Evolutionary conservation across 2,113 vertebrate species (phyloP).

Genomic region (Xiphorhynchus elegans): DNA sequence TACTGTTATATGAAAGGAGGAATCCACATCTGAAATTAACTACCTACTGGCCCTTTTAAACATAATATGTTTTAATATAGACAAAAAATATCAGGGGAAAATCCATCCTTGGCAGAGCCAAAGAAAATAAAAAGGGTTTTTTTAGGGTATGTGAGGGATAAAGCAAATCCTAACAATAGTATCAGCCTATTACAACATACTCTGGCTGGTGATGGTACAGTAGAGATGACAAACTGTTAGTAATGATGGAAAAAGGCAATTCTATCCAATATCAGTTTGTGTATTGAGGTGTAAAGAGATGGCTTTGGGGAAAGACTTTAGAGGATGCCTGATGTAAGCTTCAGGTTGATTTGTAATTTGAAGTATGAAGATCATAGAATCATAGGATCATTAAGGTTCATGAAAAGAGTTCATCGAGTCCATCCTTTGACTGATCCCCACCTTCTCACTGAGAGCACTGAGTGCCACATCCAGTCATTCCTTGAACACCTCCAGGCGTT

Average conservation of each 20-base stretch:
- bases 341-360: neutral
- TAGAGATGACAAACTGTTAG: conserved; percentile 25
- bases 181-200: neutral
- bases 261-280: conserved; percentile 14
- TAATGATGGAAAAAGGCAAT: neutral
- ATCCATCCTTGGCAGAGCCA: neutral
- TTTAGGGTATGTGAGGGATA: neutral
- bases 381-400: neutral
- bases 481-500: neutral
- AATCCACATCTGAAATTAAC: conserved; percentile 31
- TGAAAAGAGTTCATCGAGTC: neutral
- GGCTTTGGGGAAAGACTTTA: neutral
- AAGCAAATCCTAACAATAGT: neutral
- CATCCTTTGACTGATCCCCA: fast-evolving
- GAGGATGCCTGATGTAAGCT: neutral
- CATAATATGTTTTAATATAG: neutral
- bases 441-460: neutral
- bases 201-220: neutral
- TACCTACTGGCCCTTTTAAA: conserved; percentile 22
- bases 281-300: neutral
- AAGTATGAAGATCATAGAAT: neutral
- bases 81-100: neutral
- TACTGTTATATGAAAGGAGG: neutral
- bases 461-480: fast-evolving
- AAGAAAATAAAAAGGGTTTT: neutral